Evolutionary conservation across 2,113 vertebrate species (phyloP), one percentile per base, ranked within the genome.

Genomic region (Montifringilla adamsi): DNA sequence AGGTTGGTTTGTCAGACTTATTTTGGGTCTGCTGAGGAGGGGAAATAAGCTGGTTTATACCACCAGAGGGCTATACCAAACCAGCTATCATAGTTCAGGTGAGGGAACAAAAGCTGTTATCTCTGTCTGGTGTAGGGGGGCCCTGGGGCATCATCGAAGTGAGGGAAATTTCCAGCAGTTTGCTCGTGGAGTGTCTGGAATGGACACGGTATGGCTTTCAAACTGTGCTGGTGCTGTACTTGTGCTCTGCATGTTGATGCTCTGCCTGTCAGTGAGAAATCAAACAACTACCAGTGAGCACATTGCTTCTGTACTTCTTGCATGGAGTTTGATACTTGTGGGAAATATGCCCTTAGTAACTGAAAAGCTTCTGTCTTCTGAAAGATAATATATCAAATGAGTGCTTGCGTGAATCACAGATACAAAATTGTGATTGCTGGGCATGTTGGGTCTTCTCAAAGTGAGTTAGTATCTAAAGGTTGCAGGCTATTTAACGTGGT

Each of bases 401-500:
- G 63, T 43, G 20, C 23, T 84, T 79, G 60, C 2, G 11, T 96
- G 95, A 93, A 93, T 94, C 91, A 76, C 52, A 92, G 91, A 75
- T 87, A 87, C 15, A 39, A 41, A 52, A 52, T 31, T 24, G 66
- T 5, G 73, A 87, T 93, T 89, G 73, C 84, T 89, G 94, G 91
- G 81, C 95, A 24, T 94, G 94, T 91, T 68, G 53, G 62, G 11
- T 91, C 94, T 93, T 93, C 89, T 90, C 91, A 81, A 74, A 44
- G 33, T 47, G 56, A 94, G 68, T 81, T 92, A 67, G 49, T n/a
- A 84, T 84, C 84, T 81, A 60, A 92, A 73, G 67, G 64, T 87
- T 87, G 60, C 75, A 59, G 83, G 93, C 83, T 88, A 59, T 96
- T 92, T 50, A 35, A 47, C 0, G 0, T 46, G 79, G 82, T 84